Conservation (phyloP, 2,888 invertebrate species). For the Macrosoma leucophasiata region DNA sequence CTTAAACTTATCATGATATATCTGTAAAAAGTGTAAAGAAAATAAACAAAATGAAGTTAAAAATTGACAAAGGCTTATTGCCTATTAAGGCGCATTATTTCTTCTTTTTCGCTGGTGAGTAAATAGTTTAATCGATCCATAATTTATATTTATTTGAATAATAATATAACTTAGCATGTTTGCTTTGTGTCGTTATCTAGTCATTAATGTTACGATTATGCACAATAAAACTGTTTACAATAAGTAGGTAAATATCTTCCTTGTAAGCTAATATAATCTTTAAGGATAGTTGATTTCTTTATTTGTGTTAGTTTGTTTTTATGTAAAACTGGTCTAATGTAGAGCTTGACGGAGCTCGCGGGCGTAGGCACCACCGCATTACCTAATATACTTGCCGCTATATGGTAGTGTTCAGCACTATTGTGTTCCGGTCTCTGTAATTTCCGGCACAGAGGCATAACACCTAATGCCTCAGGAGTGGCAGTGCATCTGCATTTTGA, state of each 20-base stretch:
- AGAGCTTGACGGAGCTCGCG: no score
- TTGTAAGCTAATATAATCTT: not conserved
- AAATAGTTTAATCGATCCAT: not conserved
- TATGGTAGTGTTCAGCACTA: no score
- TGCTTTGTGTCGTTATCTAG: not conserved
- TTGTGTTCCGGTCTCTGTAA: no score
- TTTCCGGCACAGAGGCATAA: no score
- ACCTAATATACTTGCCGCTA: no score
- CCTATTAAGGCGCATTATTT: slow-evolving; percentile 92
- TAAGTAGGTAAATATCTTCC: not conserved
- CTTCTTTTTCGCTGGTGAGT: slow-evolving; percentile 90
- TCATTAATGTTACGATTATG: not conserved
- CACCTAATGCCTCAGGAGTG: no score
- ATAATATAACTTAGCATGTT: not conserved
- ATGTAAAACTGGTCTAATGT: no score
- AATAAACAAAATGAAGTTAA: slow-evolving; percentile 69
- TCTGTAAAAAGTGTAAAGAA: no score
- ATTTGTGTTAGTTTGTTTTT: not conserved
- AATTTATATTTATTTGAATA: not conserved
- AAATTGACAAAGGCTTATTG: slow-evolving; percentile 80
- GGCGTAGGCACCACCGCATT: no score
- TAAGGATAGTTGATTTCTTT: not conserved
- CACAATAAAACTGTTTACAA: not conserved
- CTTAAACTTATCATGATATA: slow-evolving; percentile 6
- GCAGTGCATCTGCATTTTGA: no score